Evolutionary conservation across 2,888 invertebrate genomes (phyloP).

Genomic region (Catotricha subobsoleta): DNA sequence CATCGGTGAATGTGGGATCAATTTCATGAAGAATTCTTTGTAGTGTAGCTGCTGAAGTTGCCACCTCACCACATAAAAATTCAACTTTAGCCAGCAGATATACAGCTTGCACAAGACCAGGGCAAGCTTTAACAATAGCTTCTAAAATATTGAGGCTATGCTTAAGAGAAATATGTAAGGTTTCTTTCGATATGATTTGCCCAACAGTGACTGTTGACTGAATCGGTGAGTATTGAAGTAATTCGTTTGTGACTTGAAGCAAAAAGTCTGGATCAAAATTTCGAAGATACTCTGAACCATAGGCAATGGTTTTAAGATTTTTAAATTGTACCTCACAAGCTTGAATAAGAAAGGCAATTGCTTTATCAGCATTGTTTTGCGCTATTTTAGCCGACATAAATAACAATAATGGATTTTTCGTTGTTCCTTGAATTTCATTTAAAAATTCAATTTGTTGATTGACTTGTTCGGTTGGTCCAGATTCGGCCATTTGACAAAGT

Average conservation of each 20-base stretch:
- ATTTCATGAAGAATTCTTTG: slow-evolving; percentile 52
- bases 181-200: slow-evolving; percentile 27
- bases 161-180: slow-evolving; percentile 33
- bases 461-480: slow-evolving; percentile 52
- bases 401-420: slow-evolving; percentile 46
- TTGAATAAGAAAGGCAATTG: slow-evolving; percentile 40
- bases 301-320: slow-evolving; percentile 37
- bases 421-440: slow-evolving; percentile 54
- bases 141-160: slow-evolving; percentile 49
- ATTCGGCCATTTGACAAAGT: slow-evolving; percentile 59
- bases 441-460: slow-evolving; percentile 75
- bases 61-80: slow-evolving; percentile 59
- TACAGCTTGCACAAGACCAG: slow-evolving; percentile 51
- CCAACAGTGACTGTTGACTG: slow-evolving; percentile 34
- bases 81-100: slow-evolving; percentile 62
- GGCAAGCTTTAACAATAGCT: slow-evolving; percentile 57
- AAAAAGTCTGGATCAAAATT: slow-evolving; percentile 73
- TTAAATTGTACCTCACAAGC: slow-evolving; percentile 39
- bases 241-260: slow-evolving; percentile 56
- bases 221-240: slow-evolving; percentile 53
- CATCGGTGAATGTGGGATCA: slow-evolving; percentile 65
- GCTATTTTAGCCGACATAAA: slow-evolving; percentile 49
- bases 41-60: slow-evolving; percentile 49
- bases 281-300: slow-evolving; percentile 56
- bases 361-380: slow-evolving; percentile 34